Percentiles rank a stretch among this genome's conserved stretches.
Evolutionary conservation across 2,797 vertebrate genomes (phyloP).

Genomic region (Lithobates sylvaticus): DNA sequence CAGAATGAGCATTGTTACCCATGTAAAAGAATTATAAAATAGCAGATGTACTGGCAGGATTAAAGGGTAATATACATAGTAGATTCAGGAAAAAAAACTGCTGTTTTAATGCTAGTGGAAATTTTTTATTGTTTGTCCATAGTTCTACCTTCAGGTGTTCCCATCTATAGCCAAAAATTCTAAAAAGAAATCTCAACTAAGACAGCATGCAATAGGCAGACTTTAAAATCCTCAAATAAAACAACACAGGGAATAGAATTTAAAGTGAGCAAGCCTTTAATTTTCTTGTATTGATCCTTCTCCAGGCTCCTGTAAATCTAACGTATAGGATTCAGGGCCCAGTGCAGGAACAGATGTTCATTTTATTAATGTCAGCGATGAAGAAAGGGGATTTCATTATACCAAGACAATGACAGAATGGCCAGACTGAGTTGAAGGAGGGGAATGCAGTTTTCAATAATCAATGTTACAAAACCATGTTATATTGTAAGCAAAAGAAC

Average conservation of each 20-base stretch:
- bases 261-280: neutral
- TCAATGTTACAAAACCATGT: neutral
- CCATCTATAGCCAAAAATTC: no score
- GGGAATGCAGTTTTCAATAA: neutral
- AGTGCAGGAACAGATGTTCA: constrained; percentile 26
- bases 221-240: no score
- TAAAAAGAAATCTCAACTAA: no score
- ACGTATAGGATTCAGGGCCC: neutral
- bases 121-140: no score
- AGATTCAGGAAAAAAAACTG: no score
- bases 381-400: constrained; percentile 22
- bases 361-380: constrained; percentile 5
- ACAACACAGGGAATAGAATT: neutral
- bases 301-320: constrained; percentile 16
- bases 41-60: no score
- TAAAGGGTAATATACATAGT: no score
- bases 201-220: no score
- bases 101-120: no score
- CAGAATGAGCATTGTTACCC: no score
- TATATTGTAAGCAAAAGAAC: neutral
- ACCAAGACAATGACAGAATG: constrained; percentile 8
- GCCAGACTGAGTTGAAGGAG: neutral
- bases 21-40: no score
- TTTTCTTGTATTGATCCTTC: constrained; percentile 18
- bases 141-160: no score